Base-by-base conservation (phyloP, 2,888 invertebrate genomes). In the Lamellibrachia columna region DNA sequence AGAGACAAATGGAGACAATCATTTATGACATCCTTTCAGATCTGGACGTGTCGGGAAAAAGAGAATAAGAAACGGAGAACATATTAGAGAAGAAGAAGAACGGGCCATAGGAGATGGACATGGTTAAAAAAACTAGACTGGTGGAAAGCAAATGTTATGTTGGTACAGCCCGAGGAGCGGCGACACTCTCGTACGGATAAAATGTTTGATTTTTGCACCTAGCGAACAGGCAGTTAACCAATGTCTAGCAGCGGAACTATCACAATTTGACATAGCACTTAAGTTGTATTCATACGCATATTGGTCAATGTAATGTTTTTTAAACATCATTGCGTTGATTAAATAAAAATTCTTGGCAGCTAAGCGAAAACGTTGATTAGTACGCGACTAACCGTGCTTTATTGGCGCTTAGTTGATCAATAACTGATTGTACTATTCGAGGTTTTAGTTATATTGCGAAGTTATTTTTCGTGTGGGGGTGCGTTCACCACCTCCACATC, bases 401-500 rank as follows among this genome's bases (percentile, higher is more conserved):
- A 75, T 22, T 75, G 75, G 22, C 75, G 75, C 15, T 75, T 75
- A 75, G 15, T 75, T 75, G 75, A 75, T 22, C 15, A 75, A 75
- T 75, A 75, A 75, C 22, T 75, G 22, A 75, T 75, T 15, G 22
- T 75, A 22, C 75, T 22, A 6, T 75, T n/a, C 6, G 3, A 75
- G 75, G 75, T 75, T 75, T 75, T n/a, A 22, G 75, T 75, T 75
- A 11, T 75, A n/a, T 75, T 22, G 75, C 75, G 75, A 22, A 75
- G 15, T 22, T 75, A 75, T 75, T 75, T 75, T 75, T n/a, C 22
- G 75, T 22, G 75, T 75, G 22, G 75, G 55, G 75, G 22, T 75
- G 75, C 22, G 75, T 75, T 75, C 75, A 75, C 75, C 75, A 75
- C 75, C 75, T 75, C 75, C 75, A 75, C 75, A 75, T 75, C 75